Percentiles rank a stretch among this genome's conserved stretches.
These are phyloP conservation scores for Centropyge bicolor DNA, from an alignment of 2,797 vertebrate species.

Conservation along the genomic window DNA sequence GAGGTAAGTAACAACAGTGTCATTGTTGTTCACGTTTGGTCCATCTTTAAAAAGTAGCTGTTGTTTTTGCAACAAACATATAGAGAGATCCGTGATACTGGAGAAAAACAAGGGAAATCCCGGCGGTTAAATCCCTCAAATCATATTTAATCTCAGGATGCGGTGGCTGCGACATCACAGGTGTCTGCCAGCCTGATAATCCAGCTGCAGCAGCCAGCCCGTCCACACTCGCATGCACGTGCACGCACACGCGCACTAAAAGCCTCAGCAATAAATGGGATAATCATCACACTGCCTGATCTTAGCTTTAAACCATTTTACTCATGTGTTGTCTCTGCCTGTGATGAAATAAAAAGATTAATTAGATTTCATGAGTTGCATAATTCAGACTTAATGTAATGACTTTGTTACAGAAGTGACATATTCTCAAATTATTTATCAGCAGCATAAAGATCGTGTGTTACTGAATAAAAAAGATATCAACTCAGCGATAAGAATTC, in stretches of 20 bases:
- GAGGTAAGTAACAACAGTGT: slow-evolving; percentile 83
- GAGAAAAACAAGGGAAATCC: slow-evolving; percentile 76
- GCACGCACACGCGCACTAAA: neutral
- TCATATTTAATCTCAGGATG: slow-evolving; percentile 78
- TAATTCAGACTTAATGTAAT: neutral
- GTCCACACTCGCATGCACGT: neutral
- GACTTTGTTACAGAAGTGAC: neutral
- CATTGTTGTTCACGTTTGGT: slow-evolving; percentile 27
- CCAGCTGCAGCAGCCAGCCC: slow-evolving; percentile 49
- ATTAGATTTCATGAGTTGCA: slow-evolving; percentile 11
- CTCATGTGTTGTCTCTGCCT: slow-evolving; percentile 3
- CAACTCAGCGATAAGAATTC: neutral
- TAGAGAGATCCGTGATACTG: slow-evolving; percentile 46
- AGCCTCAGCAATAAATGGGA: neutral
- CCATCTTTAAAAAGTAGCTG: slow-evolving; percentile 34
- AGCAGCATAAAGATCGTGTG: neutral
- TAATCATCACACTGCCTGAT: slow-evolving; percentile 18
- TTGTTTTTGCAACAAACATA: slow-evolving; percentile 58
- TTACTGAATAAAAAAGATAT: neutral
- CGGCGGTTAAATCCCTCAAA: slow-evolving; percentile 63
- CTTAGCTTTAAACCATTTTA: slow-evolving; percentile 4
- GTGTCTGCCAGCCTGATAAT: slow-evolving; percentile 70
- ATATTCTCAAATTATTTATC: neutral
- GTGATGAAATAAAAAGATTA: neutral
- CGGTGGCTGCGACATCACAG: slow-evolving; percentile 58